Evolutionary conservation across 1,140 invertebrate species (phyloP).

Genomic region (Cotesia vestalis): DNA sequence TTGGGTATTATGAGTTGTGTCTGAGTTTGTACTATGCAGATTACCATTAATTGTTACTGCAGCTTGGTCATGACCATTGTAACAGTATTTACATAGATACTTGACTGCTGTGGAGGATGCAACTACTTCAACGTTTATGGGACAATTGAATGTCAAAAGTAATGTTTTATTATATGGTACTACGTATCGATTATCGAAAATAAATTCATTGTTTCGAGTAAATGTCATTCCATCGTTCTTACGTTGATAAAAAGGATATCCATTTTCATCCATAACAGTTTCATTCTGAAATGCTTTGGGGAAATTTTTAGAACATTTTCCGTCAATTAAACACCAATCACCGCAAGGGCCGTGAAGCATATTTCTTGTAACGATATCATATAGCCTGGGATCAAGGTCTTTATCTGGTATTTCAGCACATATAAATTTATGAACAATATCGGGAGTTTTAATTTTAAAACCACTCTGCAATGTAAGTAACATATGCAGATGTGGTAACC

Average conservation of each 20-base stretch:
- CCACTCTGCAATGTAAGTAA: constrained; percentile 40
- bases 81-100: constrained; percentile 30
- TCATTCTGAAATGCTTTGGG: constrained; percentile 34
- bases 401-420: constrained; percentile 39
- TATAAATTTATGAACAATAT: constrained; percentile 34
- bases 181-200: constrained; percentile 27
- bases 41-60: neutral
- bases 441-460: constrained; percentile 23
- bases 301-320: constrained; percentile 47
- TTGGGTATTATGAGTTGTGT: neutral
- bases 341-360: constrained; percentile 53
- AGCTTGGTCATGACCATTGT: constrained; percentile 26
- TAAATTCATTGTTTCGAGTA: constrained; percentile 1
- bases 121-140: constrained; percentile 33
- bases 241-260: constrained; percentile 18
- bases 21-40: too few relatives aligned
- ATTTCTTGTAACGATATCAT: constrained; percentile 34
- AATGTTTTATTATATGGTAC: constrained; percentile 31
- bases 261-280: constrained; percentile 26
- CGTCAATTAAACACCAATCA: constrained; percentile 40
- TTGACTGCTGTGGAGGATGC: constrained; percentile 24
- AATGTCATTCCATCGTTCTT: constrained; percentile 15
- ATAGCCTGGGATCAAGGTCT: constrained; percentile 12
- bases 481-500: constrained; percentile 28
- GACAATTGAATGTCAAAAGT: constrained; percentile 26